Conservation (phyloP, 2,888 invertebrate species). For the Drosophila peninsularis region DNA sequence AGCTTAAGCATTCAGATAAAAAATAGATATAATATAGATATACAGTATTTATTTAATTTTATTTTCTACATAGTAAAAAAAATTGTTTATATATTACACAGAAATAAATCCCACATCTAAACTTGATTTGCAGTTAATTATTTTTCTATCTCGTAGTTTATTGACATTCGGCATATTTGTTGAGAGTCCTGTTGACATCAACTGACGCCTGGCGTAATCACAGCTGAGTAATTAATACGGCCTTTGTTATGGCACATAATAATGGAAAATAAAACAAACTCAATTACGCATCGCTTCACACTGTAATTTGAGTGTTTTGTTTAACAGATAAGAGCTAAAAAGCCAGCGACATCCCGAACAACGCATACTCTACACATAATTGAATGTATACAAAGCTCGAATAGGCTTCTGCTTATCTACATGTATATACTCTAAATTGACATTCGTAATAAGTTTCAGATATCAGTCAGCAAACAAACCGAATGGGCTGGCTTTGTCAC, state of each 20-base stretch:
- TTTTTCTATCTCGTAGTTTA: not conserved
- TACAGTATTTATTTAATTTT: no score
- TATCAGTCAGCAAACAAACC: constrained; percentile 1
- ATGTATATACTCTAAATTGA: not conserved
- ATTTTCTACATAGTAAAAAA: no score
- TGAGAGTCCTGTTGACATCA: not conserved
- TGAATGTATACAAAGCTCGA: not conserved
- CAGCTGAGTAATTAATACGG: constrained; percentile 20
- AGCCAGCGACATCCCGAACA: not conserved
- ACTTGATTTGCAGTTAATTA: not conserved
- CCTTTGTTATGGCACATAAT: constrained; percentile 5
- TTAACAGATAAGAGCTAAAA: not conserved
- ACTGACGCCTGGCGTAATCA: constrained; percentile 2
- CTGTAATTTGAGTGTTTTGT: constrained; percentile 21
- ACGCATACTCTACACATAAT: not conserved
- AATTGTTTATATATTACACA: no score
- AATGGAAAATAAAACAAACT: constrained; percentile 20
- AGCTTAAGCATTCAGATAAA: no score
- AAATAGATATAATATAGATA: no score
- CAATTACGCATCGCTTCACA: constrained; percentile 26
- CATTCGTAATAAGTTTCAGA: not conserved
- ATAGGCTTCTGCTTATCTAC: not conserved
- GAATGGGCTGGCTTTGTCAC: not conserved
- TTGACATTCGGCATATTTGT: not conserved
- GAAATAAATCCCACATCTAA: not conserved